Percentiles rank a stretch among this genome's conserved stretches.
Conservation (phyloP, 1,140 invertebrate genomes). For the Eurosta solidaginis region DNA sequence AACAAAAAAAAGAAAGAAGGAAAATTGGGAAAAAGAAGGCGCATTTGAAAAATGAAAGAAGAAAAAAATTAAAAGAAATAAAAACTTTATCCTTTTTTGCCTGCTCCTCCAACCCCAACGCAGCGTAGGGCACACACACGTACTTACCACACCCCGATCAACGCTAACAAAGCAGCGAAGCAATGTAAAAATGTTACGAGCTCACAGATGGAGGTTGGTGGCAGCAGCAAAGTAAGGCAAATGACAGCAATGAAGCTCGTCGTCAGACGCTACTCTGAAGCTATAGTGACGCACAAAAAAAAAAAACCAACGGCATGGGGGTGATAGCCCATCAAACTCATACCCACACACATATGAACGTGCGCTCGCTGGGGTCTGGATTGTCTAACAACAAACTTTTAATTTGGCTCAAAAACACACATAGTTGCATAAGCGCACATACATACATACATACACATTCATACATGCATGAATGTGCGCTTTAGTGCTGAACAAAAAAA, state of each 20-base stretch:
- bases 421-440: too few relatives aligned
- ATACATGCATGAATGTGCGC: background rate
- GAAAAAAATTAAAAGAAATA: background rate
- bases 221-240: background rate
- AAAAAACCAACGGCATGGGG: background rate
- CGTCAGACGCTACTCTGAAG: background rate
- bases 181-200: background rate
- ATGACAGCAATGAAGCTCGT: background rate
- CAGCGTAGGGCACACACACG: background rate
- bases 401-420: slow-evolving; percentile 7
- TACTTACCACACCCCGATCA: background rate
- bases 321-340: background rate
- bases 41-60: background rate
- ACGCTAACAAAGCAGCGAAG: background rate
- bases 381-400: slow-evolving; percentile 26
- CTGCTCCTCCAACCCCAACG: background rate
- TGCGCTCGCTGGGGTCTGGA: too few relatives aligned
- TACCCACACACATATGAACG: too few relatives aligned
- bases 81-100: slow-evolving; percentile 13
- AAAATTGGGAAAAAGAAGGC: too few relatives aligned
- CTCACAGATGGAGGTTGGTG: background rate
- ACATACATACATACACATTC: too few relatives aligned
- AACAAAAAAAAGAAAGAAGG: too few relatives aligned
- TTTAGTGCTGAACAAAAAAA: background rate
- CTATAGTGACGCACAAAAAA: background rate